Percentiles rank a stretch among this genome's conserved stretches.
Evolutionary conservation across 1,140 invertebrate species (phyloP).

Genomic region (Scylla paramamosain): DNA sequence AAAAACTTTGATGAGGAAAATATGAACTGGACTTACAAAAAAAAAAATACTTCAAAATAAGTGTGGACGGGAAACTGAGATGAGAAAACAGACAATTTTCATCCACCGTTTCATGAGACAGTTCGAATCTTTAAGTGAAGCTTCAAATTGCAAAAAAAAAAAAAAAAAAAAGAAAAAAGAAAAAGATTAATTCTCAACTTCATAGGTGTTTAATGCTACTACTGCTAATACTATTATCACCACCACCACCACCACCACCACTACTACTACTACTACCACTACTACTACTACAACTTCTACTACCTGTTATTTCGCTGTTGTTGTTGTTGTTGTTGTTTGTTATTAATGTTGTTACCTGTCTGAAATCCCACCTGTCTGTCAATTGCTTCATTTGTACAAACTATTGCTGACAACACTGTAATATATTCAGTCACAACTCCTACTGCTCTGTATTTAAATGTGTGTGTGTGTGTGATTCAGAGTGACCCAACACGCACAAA

Average conservation of each 20-base stretch:
- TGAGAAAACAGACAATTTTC: neutral
- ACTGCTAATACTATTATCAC: too few relatives aligned
- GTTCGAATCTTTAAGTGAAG: neutral
- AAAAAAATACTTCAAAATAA: neutral
- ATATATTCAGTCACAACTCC: neutral
- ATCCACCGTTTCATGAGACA: neutral
- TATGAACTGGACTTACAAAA: neutral
- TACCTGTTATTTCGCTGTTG: neutral
- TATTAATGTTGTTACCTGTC: neutral
- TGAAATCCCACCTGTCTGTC: neutral
- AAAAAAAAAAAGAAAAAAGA: too few relatives aligned
- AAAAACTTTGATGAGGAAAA: neutral
- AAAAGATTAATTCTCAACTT: too few relatives aligned
- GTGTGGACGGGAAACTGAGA: neutral
- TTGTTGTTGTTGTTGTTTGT: neutral
- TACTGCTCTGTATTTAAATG: neutral
- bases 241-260: too few relatives aligned
- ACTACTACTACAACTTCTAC: neutral
- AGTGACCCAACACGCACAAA: neutral
- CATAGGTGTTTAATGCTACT: too few relatives aligned
- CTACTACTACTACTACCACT: too few relatives aligned
- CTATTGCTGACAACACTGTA: neutral
- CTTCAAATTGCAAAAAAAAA: too few relatives aligned
- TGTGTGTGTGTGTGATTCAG: slow-evolving; percentile 19
- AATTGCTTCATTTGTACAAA: neutral